These are phyloP conservation scores for Boloria selene DNA, from an alignment of 2,888 invertebrate species.

Conservation along the genomic window DNA sequence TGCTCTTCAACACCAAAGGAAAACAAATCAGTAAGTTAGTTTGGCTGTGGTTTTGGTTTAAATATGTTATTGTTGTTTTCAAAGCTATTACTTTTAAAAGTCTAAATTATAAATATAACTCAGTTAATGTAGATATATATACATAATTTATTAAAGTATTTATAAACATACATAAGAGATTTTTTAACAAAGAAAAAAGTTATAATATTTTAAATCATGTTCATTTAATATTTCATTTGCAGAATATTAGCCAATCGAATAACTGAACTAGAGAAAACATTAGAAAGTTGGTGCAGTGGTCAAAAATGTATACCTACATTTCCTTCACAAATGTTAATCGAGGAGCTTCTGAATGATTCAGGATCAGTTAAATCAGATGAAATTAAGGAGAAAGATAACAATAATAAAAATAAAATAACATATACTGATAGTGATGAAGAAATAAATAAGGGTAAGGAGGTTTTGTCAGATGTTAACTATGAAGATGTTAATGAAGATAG, in stretches of 20 bases:
- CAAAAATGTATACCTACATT: constrained; percentile 78
- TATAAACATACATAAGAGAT: too few species aligned
- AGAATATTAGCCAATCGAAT: constrained; percentile 92
- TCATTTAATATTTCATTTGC: constrained; percentile 43
- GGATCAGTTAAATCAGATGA: constrained; percentile 60
- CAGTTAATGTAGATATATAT: too few species aligned
- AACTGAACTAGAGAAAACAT: constrained; percentile 89
- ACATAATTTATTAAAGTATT: too few species aligned
- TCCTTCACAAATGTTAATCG: constrained; percentile 86
- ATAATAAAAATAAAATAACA: constrained; percentile 51
- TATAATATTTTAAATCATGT: not conserved
- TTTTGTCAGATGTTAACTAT: constrained; percentile 44
- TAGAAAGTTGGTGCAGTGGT: constrained; percentile 84
- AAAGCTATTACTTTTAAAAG: too few species aligned
- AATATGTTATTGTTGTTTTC: too few species aligned
- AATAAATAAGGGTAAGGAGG: constrained; percentile 52
- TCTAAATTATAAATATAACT: too few species aligned
- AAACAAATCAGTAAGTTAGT: constrained; percentile 89
- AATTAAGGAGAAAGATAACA: constrained; percentile 55
- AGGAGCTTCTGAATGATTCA: constrained; percentile 74
- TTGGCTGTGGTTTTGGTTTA: not conserved
- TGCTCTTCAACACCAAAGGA: constrained; percentile 91
- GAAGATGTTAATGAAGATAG: constrained; percentile 48
- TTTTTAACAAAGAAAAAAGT: too few species aligned
- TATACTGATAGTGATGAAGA: constrained; percentile 69